A percentile compares a stretch with the other conserved stretches of the same genome.
These are phyloP conservation scores for Drosophila jambulina DNA, from an alignment of 1,140 invertebrate genomes.

Conservation along the genomic window DNA sequence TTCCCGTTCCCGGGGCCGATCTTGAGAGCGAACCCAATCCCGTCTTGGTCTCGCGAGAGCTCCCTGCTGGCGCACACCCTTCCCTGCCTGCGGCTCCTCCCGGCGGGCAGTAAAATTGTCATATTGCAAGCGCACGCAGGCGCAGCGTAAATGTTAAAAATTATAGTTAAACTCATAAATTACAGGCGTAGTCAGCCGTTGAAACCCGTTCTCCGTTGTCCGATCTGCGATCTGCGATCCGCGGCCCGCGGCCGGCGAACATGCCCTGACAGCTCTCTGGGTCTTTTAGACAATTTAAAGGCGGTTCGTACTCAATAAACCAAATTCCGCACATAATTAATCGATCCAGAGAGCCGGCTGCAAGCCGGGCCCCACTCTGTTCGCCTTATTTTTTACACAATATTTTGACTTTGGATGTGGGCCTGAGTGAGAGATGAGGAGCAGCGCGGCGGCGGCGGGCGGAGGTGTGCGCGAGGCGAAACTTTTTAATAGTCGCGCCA, in stretches of 20 bases:
- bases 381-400: slow-evolving; percentile 52
- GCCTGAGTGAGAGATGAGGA: slow-evolving; percentile 52
- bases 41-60: slow-evolving; percentile 3
- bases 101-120: slow-evolving; percentile 61
- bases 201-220: slow-evolving; percentile 59
- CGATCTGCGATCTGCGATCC: slow-evolving; percentile 23
- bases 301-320: slow-evolving; percentile 83
- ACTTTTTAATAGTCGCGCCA: slow-evolving; percentile 83
- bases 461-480: slow-evolving; percentile 77
- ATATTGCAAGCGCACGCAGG: slow-evolving; percentile 84
- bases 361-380: slow-evolving; percentile 33
- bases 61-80: slow-evolving; percentile 25
- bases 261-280: slow-evolving; percentile 72
- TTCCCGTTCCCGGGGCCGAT: not conserved
- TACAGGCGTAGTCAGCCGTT: slow-evolving; percentile 70
- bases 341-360: slow-evolving; percentile 66
- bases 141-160: slow-evolving; percentile 83
- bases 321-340: slow-evolving; percentile 84
- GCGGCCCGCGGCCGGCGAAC: slow-evolving; percentile 19
- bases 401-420: slow-evolving; percentile 78
- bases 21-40: not conserved
- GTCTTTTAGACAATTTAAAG: slow-evolving; percentile 83
- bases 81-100: slow-evolving; percentile 11
- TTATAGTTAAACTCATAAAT: slow-evolving; percentile 84
- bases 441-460: not conserved